These are phyloP conservation scores for Balanococcus diminutus DNA, from an alignment of 2,888 invertebrate species.

Conservation along the genomic window DNA sequence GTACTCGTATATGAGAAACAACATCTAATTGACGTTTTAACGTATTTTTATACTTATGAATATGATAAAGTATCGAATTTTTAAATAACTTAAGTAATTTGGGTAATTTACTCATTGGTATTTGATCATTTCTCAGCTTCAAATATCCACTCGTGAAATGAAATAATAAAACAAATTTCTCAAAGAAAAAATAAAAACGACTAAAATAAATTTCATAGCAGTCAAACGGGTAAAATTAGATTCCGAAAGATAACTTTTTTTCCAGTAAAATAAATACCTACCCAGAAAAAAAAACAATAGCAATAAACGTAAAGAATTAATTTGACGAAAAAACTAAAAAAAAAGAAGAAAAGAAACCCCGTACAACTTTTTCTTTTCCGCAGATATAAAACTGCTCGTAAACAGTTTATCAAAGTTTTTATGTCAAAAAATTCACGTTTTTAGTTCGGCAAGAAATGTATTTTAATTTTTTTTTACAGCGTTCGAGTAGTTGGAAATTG, in stretches of 20 bases:
- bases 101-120: no score
- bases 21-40: no score
- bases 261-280: background rate
- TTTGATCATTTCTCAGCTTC: no score
- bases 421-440: background rate
- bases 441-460: background rate
- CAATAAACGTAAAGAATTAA: constrained; percentile 8
- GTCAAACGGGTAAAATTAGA: background rate
- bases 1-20: no score
- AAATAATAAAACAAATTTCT: no score
- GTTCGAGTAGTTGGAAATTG: background rate
- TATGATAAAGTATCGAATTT: no score
- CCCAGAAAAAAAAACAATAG: background rate
- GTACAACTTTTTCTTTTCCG: background rate
- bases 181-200: background rate
- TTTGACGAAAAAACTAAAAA: background rate
- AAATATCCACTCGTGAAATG: no score
- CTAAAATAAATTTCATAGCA: background rate
- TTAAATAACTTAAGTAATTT: no score
- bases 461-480: background rate
- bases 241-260: background rate
- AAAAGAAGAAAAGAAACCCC: no score
- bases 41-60: no score
- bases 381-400: background rate
- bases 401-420: background rate